phyloP scores from a whole-genome alignment of 2,888 invertebrate genomes.

The Tinea semifulvella region DNA sequence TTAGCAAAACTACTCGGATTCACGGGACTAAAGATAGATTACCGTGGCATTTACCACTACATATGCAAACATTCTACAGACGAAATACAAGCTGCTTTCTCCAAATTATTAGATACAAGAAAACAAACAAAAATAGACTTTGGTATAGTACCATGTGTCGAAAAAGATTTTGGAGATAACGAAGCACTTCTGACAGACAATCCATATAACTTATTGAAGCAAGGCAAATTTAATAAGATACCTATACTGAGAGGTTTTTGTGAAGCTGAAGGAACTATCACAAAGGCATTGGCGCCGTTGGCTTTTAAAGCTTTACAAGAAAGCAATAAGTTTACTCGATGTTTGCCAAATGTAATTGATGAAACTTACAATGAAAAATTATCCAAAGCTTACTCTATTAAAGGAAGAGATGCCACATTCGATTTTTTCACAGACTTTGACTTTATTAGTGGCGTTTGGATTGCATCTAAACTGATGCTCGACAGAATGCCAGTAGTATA shows the following conservation, averaged over 20 bases:
- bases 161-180: conserved; percentile 31
- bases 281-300: conserved; percentile 26
- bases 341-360: conserved; percentile 25
- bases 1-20: conserved; percentile 29
- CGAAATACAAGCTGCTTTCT: background rate
- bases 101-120: background rate
- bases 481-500: conserved; percentile 26
- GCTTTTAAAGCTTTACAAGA: conserved; percentile 25
- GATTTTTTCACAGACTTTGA: conserved; percentile 35
- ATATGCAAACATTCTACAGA: conserved; percentile 23
- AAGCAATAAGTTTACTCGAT: conserved; percentile 26
- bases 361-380: conserved; percentile 22
- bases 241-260: conserved; percentile 58
- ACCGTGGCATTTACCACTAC: conserved; percentile 24
- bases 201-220: conserved; percentile 44
- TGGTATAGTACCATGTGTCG: conserved; percentile 38
- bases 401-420: conserved; percentile 19
- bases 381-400: conserved; percentile 21
- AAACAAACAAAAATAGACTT: conserved; percentile 17
- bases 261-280: conserved; percentile 47
- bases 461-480: conserved; percentile 25
- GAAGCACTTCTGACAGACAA: conserved; percentile 28
- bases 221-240: conserved; percentile 38
- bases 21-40: conserved; percentile 21
- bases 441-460: conserved; percentile 30